phyloP scores from a whole-genome alignment of 2,888 invertebrate species.

The Drosophila planitibia region DNA sequence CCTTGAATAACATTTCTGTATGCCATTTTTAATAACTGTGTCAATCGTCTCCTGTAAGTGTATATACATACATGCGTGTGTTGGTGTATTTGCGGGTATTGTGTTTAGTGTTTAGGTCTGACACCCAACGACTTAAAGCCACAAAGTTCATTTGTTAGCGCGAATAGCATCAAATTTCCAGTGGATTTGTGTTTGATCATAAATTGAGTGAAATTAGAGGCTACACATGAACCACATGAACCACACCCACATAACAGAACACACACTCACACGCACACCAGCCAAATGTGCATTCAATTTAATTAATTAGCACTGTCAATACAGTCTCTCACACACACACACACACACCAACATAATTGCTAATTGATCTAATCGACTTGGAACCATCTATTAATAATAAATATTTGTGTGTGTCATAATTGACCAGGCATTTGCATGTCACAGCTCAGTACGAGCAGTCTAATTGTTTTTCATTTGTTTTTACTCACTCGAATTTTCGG shows the following conservation, averaged over 20 bases:
- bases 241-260: constrained; percentile 2
- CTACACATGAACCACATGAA: constrained; percentile 17
- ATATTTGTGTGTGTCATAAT: constrained; percentile 54
- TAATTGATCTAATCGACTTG: constrained; percentile 74
- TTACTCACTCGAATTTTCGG: constrained; percentile 5
- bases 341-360: constrained; percentile 12
- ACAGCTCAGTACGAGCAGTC: not conserved
- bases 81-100: not conserved
- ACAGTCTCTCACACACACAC: constrained; percentile 1
- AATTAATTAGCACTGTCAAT: constrained; percentile 65
- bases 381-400: constrained; percentile 54
- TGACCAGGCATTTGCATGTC: constrained; percentile 31
- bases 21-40: constrained; percentile 73
- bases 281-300: constrained; percentile 47
- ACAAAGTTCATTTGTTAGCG: constrained; percentile 39
- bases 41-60: constrained; percentile 43
- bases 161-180: constrained; percentile 7
- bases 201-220: constrained; percentile 61
- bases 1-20: constrained; percentile 56
- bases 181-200: constrained; percentile 29
- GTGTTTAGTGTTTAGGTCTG: not conserved
- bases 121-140: constrained; percentile 14
- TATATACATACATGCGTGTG: not conserved
- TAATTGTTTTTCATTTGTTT: constrained; percentile 1
- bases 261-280: not conserved